A percentile compares a stretch with the other conserved stretches of the same genome.
Evolutionary conservation across 2,888 invertebrate genomes (phyloP).

Genomic region (Cloeon dipterum): DNA sequence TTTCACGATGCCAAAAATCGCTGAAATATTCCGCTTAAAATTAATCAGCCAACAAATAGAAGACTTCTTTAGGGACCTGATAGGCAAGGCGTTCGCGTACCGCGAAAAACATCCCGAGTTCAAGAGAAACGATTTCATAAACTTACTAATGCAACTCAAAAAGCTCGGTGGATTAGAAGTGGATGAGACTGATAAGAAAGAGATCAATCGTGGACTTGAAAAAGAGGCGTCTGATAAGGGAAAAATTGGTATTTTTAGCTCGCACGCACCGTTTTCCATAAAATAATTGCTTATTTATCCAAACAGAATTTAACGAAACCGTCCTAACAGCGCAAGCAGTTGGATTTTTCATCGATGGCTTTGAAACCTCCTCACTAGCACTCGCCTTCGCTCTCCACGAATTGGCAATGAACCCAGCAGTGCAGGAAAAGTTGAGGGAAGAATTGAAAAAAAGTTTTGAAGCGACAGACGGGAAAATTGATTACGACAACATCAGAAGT

Average conservation of each 20-base stretch:
- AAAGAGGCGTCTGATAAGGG: too few species aligned
- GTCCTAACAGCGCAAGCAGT: not conserved
- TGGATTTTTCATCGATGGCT: not conserved
- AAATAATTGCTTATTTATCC: not conserved
- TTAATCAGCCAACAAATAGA: not conserved
- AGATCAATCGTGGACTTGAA: too few species aligned
- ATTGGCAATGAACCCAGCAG: not conserved
- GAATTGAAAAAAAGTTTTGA: not conserved
- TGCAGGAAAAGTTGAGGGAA: not conserved
- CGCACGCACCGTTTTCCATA: not conserved
- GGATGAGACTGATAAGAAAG: too few species aligned
- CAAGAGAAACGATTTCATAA: not conserved
- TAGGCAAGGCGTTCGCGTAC: not conserved
- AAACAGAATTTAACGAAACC: not conserved
- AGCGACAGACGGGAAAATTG: not conserved
- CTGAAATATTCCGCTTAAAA: not conserved
- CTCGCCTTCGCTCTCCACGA: not conserved
- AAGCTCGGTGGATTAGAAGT: not conserved
- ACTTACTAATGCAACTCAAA: not conserved
- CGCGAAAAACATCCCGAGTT: not conserved
- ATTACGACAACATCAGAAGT: not conserved
- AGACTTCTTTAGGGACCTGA: not conserved
- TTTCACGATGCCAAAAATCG: not conserved
- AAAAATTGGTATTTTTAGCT: not conserved
- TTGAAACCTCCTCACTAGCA: not conserved